A percentile compares a stretch with the other conserved stretches of the same genome.
phyloP scores from a whole-genome alignment of 2,113 vertebrate species.

The Eleginops maclovinus region DNA sequence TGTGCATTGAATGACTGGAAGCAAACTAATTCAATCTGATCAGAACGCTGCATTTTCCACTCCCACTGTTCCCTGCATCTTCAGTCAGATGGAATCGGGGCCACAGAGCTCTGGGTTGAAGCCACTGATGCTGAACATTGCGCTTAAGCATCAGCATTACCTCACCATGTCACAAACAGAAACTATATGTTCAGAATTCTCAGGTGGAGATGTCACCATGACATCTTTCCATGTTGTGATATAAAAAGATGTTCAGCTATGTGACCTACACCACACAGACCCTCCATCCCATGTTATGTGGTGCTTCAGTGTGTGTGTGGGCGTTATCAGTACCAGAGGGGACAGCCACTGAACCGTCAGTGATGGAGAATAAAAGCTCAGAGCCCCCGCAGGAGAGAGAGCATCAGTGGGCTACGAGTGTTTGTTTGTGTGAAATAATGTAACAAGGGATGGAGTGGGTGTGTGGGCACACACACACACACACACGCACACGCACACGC shows the following conservation, averaged over 20 bases:
- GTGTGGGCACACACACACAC: conserved; percentile 5
- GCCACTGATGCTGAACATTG: conserved; percentile 53
- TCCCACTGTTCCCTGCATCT: not conserved
- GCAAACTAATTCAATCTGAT: conserved; percentile 45
- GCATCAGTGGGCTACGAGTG: conserved; percentile 47
- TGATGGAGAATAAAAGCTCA: conserved; percentile 55
- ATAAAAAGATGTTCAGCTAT: not conserved
- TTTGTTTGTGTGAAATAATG: not conserved
- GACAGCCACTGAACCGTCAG: conserved; percentile 39
- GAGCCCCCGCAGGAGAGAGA: conserved; percentile 50
- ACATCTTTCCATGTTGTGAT: not conserved
- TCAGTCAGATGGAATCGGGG: conserved; percentile 58
- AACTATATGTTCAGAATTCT: not conserved
- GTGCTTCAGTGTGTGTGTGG: conserved; percentile 40
- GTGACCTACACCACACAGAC: not conserved
- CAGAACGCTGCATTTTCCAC: conserved; percentile 32
- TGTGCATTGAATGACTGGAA: not conserved
- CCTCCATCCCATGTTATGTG: conserved; percentile 13
- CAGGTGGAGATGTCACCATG: not conserved
- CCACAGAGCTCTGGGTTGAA: conserved; percentile 33
- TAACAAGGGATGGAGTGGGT: not conserved
- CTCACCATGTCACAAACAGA: not conserved
- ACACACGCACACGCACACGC: no score
- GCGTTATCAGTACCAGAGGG: conserved; percentile 30
- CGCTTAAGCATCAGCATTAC: conserved; percentile 38